phyloP scores from a whole-genome alignment of 2,797 vertebrate species.

The Pelochelys cantorii region DNA sequence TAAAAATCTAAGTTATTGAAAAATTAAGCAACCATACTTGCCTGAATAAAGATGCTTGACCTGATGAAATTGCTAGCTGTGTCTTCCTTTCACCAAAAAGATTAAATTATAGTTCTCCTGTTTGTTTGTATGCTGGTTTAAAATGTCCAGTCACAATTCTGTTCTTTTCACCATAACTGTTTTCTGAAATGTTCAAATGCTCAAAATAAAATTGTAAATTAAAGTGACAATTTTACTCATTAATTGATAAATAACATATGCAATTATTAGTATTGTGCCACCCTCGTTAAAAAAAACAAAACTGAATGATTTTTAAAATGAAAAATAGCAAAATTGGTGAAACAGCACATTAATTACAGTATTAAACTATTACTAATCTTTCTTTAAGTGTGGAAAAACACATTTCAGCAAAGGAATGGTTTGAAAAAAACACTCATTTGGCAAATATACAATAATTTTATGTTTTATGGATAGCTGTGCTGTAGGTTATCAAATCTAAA shows the following conservation, averaged over 20 bases:
- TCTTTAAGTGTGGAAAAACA: conserved; percentile 8
- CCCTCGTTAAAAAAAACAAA: not conserved
- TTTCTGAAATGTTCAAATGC: not conserved
- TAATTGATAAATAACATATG: not conserved
- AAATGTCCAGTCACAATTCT: not conserved
- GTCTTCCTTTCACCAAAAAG: not conserved
- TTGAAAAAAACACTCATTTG: conserved; percentile 59
- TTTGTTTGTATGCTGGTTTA: not conserved
- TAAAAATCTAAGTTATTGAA: not conserved
- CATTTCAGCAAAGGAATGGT: conserved; percentile 20
- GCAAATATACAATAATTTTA: not conserved
- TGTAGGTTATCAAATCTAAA: conserved; percentile 46
- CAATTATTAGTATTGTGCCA: rapidly evolving
- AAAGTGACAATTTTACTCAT: not conserved
- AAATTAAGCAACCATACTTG: not conserved
- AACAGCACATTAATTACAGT: not conserved
- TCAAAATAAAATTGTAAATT: not conserved
- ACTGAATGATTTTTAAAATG: not conserved
- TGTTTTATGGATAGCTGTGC: conserved; percentile 25
- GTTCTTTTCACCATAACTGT: rapidly evolving
- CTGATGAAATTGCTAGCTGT: not conserved
- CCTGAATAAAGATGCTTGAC: not conserved
- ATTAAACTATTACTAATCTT: not conserved
- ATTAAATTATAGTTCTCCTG: rapidly evolving
- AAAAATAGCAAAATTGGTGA: not conserved